Conservation (phyloP, 2,113 vertebrate genomes). For the Narcine bancroftii region DNA sequence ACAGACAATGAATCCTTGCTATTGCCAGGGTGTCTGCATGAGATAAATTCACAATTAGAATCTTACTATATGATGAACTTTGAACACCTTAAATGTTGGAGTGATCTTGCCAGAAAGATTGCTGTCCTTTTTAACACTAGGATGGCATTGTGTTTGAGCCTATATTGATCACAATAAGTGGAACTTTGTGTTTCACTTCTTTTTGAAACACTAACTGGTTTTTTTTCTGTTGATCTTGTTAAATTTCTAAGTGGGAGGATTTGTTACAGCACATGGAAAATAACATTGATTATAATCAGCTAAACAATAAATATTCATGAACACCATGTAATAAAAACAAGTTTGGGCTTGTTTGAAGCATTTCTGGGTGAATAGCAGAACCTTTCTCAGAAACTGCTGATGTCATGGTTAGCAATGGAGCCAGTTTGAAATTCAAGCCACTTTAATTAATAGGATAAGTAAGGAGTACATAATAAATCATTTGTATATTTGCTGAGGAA, state of each 20-base stretch:
- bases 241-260: neutral
- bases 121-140: neutral
- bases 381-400: constrained; percentile 7
- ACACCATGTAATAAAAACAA: neutral
- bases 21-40: too few species aligned
- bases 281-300: neutral
- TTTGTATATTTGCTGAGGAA: neutral
- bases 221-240: neutral
- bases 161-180: constrained; percentile 1
- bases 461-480: neutral
- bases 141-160: neutral
- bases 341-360: neutral
- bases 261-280: too few species aligned
- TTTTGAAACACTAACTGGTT: neutral
- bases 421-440: neutral
- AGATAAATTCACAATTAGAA: too few species aligned
- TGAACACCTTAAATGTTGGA: too few species aligned
- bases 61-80: too few species aligned
- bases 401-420: neutral
- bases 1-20: too few species aligned
- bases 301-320: neutral
- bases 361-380: neutral
- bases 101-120: too few species aligned
- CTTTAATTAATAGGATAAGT: neutral
- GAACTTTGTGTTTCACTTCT: neutral